These are phyloP conservation scores for Erpobdella octoculata DNA, from an alignment of 2,888 invertebrate genomes.

Conservation along the genomic window DNA sequence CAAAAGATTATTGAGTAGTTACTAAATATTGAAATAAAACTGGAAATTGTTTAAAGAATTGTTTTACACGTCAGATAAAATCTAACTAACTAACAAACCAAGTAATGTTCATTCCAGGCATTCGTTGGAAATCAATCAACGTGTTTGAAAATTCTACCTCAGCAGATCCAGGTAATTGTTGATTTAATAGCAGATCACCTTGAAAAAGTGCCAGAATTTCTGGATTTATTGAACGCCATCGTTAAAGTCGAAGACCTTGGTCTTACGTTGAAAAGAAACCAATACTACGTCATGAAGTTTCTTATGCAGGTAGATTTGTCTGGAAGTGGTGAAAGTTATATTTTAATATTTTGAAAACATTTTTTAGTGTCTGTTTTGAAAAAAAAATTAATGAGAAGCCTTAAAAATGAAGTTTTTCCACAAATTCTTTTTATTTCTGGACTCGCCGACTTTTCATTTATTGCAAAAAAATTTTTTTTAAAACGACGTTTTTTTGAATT, in stretches of 20 bases:
- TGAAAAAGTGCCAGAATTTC: conserved; percentile 41
- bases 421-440: too few species aligned
- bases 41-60: too few species aligned
- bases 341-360: neutral
- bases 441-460: too few species aligned
- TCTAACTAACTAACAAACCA: too few species aligned
- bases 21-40: too few species aligned
- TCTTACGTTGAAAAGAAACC: conserved; percentile 43
- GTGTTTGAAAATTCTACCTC: conserved; percentile 41
- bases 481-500: too few species aligned
- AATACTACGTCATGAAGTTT: conserved; percentile 44
- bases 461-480: too few species aligned
- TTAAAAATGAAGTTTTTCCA: neutral
- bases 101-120: conserved; percentile 39
- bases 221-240: conserved; percentile 40
- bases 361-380: neutral
- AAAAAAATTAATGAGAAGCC: neutral
- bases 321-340: too few species aligned
- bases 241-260: conserved; percentile 42
- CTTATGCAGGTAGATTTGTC: conserved; percentile 37
- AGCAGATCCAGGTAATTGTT: conserved; percentile 41
- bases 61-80: too few species aligned
- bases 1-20: too few species aligned
- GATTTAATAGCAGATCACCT: conserved; percentile 40
- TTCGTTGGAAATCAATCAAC: conserved; percentile 41